Conservation (phyloP, 2,113 vertebrate species). For the Lophotis ruficrista region DNA sequence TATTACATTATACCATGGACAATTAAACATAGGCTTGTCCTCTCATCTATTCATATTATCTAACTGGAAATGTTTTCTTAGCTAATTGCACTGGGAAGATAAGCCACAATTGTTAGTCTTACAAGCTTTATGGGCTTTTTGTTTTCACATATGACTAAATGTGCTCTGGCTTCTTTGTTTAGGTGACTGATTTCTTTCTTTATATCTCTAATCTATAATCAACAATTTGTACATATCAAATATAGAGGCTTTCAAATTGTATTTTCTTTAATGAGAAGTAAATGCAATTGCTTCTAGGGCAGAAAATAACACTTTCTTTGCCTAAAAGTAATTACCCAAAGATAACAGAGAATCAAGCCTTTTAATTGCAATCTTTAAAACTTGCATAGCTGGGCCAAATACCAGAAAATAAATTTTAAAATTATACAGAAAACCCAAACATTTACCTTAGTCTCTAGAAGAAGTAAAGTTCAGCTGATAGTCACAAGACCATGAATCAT, state of each 20-base stretch:
- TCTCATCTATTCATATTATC: slow-evolving; percentile 18
- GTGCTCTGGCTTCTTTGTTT: not conserved
- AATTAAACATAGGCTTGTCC: slow-evolving; percentile 36
- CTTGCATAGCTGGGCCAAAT: not conserved
- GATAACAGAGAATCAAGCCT: not conserved
- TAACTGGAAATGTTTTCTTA: slow-evolving; percentile 26
- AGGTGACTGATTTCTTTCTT: not conserved
- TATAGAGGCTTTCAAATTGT: not conserved
- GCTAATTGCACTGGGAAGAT: not conserved
- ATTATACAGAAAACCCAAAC: accelerated
- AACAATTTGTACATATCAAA: not conserved
- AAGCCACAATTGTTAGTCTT: not conserved
- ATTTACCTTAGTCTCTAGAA: not conserved
- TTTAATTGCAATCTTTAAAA: not conserved
- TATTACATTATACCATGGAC: not conserved
- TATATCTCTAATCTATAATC: not conserved
- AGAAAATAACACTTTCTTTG: not conserved
- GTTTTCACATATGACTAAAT: not conserved
- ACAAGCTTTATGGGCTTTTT: not conserved
- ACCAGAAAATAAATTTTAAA: not conserved
- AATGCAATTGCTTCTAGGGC: not conserved
- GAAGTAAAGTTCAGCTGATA: not conserved
- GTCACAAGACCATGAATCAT: not conserved
- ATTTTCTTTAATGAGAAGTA: not conserved
- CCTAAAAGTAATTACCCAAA: not conserved